Evolutionary conservation across 2,113 vertebrate genomes (phyloP).

Genomic region (Illadopsis cleaveri): DNA sequence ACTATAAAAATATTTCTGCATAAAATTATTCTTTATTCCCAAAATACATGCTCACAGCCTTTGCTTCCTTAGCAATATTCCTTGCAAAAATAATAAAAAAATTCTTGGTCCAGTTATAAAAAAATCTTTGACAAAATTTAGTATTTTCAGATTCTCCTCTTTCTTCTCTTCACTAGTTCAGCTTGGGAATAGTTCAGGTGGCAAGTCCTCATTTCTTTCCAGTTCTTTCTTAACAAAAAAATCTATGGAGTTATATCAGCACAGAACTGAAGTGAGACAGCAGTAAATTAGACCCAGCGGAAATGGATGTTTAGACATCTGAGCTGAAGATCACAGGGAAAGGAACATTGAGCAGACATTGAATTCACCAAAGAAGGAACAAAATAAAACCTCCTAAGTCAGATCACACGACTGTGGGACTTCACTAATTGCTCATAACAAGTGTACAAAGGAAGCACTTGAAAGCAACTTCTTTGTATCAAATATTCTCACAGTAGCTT

Average conservation of each 20-base stretch:
- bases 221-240: neutral
- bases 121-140: neutral
- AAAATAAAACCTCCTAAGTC: neutral
- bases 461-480: conserved; percentile 28
- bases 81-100: neutral
- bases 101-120: neutral
- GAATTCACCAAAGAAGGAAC: conserved; percentile 12
- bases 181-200: neutral
- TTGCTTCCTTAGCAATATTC: neutral
- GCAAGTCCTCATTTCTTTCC: neutral
- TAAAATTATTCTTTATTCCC: neutral
- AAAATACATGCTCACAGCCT: neutral
- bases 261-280: neutral
- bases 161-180: neutral
- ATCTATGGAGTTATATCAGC: neutral
- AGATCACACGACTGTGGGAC: conserved; percentile 7
- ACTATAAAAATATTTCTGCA: neutral
- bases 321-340: conserved; percentile 22
- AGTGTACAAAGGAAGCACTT: conserved; percentile 30
- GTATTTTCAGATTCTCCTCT: neutral
- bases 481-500: conserved; percentile 20
- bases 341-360: neutral
- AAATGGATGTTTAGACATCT: conserved; percentile 7
- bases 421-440: conserved; percentile 51
- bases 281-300: conserved; percentile 16